These are phyloP conservation scores for Rynchops niger DNA, from an alignment of 2,113 vertebrate genomes.

Conservation along the genomic window DNA sequence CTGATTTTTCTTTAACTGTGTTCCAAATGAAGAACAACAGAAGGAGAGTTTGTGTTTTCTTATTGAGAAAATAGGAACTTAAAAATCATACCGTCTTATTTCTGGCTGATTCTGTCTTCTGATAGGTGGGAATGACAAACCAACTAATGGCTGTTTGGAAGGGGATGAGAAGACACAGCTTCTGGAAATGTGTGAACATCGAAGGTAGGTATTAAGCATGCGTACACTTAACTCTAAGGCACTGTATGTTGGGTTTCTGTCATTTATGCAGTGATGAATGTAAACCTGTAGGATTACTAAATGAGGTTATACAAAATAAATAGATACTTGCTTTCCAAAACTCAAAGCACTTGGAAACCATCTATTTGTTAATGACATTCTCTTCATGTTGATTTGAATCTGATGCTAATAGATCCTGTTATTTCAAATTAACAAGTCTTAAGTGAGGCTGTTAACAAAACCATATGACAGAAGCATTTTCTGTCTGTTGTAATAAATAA, in stretches of 20 bases:
- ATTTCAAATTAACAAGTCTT: not conserved
- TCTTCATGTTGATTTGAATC: not conserved
- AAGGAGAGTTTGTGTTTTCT: not conserved
- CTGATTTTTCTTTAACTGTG: not conserved
- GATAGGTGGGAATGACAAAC: conserved; percentile 42
- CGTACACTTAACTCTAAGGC: not conserved
- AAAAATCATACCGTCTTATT: not conserved
- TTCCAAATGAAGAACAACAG: not conserved
- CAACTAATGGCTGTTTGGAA: not conserved
- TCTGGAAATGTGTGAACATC: conserved; percentile 58
- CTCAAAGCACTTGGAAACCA: not conserved
- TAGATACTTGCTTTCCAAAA: not conserved
- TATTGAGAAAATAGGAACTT: not conserved
- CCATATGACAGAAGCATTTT: not conserved
- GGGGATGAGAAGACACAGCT: conserved; percentile 30
- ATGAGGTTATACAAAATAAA: not conserved
- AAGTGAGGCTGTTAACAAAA: not conserved
- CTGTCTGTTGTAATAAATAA: not conserved
- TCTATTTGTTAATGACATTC: not conserved
- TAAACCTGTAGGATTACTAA: not conserved
- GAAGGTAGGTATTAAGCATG: conserved; percentile 55
- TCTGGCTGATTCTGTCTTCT: not conserved
- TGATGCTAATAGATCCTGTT: not conserved
- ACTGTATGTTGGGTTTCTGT: not conserved
- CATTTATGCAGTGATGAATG: not conserved